A percentile compares a stretch with the other conserved stretches of the same genome.
Conservation (phyloP, 2,888 invertebrate species). For the Drosophila kambysellisi region DNA sequence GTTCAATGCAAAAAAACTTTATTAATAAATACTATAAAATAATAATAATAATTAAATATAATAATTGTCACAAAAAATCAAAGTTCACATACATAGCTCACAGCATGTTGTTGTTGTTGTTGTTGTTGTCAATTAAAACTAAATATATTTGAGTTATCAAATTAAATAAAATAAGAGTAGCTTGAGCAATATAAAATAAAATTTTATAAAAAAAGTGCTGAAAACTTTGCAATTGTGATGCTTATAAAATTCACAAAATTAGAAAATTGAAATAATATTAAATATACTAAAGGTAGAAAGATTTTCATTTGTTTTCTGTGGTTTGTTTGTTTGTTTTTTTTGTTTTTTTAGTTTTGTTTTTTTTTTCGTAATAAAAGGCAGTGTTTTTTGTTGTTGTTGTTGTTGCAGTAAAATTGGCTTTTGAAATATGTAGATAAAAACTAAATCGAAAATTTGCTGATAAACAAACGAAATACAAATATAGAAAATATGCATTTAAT, state of each 20-base stretch:
- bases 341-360: neutral
- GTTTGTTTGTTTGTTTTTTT: constrained; percentile 43
- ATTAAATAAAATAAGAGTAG: constrained; percentile 22
- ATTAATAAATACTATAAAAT: constrained; percentile 76
- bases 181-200: constrained; percentile 34
- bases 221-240: constrained; percentile 66
- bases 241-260: constrained; percentile 27
- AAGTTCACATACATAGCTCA: constrained; percentile 74
- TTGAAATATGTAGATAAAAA: constrained; percentile 27
- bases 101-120: constrained; percentile 63
- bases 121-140: constrained; percentile 45
- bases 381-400: constrained; percentile 65
- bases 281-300: constrained; percentile 32
- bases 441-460: constrained; percentile 29
- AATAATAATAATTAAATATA: constrained; percentile 57
- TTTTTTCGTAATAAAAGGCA: constrained; percentile 57
- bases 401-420: constrained; percentile 47
- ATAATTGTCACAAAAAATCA: constrained; percentile 61
- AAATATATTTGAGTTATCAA: constrained; percentile 32
- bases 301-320: constrained; percentile 35
- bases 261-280: constrained; percentile 14
- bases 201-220: constrained; percentile 1
- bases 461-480: constrained; percentile 15
- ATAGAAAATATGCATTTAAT: constrained; percentile 12
- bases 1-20: constrained; percentile 70